Base-by-base conservation (phyloP, 2,888 invertebrate genomes). In the Drosophila fulvimacula region DNA sequence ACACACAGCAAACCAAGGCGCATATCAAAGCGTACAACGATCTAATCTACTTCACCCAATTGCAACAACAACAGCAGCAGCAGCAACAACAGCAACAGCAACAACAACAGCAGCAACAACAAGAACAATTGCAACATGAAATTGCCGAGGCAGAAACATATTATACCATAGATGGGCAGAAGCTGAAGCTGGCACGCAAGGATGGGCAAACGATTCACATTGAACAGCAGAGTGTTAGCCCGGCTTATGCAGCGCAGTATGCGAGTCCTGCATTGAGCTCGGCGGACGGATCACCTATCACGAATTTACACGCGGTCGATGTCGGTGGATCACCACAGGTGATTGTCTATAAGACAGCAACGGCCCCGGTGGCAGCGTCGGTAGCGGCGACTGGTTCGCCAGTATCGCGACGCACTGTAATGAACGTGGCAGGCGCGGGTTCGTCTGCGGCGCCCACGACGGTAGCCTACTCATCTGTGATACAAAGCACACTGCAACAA, bases 381-480 rank as follows among this genome's bases (percentile, higher is more conserved):
- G 77, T 78, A 60, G 61, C 75, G n/a, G 69, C 82, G 68, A 69
- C 80, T 51, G 89, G 82, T 61, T 89, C 89, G 53, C 90, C 90
- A 49, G 83, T 88, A 66, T 82, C 90, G 61, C 88, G 89, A 58
- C 89, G 89, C 55, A 77, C 79, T 73, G 89, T 85, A 44, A 76
- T 84, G 64, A 79, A 81, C 53, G 82, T 81, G 78, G 79, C 87
- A 79, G 90, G 88, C 87, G 89, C 91, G 69, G 83, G 87, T 72
- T 90, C 91, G 89, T 89, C 92, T 81, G 85, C 87, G 67, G 72
- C 81, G 42, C 85, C 85, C 49, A 80, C 89, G 64, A 89, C 95
- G 90, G 95, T 96, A 70, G 96, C 95, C 63, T 97, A 97, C 91
- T 95, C 97, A 56, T 96, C 96, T 76, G 97, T 97, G 70, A 97